phyloP scores from a whole-genome alignment of 1,140 invertebrate genomes.

The Anagrus nilaparvatae region DNA sequence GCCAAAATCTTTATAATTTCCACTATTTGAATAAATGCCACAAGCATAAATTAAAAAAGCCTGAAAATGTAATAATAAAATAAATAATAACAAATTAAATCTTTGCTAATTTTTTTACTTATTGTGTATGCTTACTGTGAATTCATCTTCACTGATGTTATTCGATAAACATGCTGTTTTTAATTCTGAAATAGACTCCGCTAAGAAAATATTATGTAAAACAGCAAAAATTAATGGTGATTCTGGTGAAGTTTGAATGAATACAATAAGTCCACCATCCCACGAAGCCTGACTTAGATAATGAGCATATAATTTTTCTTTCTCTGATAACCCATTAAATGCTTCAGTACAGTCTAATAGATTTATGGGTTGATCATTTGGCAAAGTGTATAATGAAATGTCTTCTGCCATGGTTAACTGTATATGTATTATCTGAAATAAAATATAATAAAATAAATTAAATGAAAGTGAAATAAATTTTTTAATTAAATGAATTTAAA shows the following conservation, averaged over 20 bases:
- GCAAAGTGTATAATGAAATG: constrained; percentile 55
- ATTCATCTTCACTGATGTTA: constrained; percentile 69
- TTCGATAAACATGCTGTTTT: constrained; percentile 50
- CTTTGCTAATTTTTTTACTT: too few species aligned
- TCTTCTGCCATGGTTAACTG: constrained; percentile 39
- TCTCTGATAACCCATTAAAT: constrained; percentile 66
- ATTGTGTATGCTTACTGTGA: constrained; percentile 62
- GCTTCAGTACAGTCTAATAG: constrained; percentile 71
- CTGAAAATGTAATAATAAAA: constrained; percentile 42
- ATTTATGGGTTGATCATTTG: constrained; percentile 76
- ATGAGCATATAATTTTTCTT: constrained; percentile 86
- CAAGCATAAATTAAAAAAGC: constrained; percentile 77
- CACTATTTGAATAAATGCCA: constrained; percentile 74
- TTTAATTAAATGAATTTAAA: too few species aligned
- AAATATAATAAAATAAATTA: too few species aligned
- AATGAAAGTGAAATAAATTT: too few species aligned
- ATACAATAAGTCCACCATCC: constrained; percentile 75
- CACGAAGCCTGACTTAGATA: constrained; percentile 81
- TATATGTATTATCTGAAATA: too few species aligned
- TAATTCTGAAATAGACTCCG: constrained; percentile 58
- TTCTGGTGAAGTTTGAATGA: constrained; percentile 80
- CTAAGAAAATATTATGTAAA: constrained; percentile 69
- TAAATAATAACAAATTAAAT: constrained; percentile 1
- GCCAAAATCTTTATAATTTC: constrained; percentile 92
- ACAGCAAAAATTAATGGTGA: constrained; percentile 78